Percentiles rank a stretch among this genome's conserved stretches.
These are phyloP conservation scores for Proctacanthus coquilletti DNA, from an alignment of 1,140 invertebrate genomes.

Conservation along the genomic window DNA sequence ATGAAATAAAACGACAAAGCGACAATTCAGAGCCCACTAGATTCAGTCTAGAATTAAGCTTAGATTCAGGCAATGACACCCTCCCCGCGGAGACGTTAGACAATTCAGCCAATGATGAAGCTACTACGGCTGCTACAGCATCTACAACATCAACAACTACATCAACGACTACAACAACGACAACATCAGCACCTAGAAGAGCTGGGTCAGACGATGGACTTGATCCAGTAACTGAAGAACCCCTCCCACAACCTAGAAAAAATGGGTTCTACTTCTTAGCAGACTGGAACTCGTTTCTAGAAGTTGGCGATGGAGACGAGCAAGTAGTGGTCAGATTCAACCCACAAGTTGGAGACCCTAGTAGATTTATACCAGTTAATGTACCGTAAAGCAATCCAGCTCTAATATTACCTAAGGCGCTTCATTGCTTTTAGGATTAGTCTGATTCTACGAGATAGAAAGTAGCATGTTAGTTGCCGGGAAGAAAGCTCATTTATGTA, in stretches of 20 bases:
- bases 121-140: conserved; percentile 6
- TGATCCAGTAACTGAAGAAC: conserved; percentile 35
- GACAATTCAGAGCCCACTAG: conserved; percentile 4
- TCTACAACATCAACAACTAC: conserved; percentile 9
- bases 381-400: conserved; percentile 34
- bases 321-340: conserved; percentile 61
- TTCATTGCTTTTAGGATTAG: no score
- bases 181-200: conserved; percentile 21
- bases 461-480: no score
- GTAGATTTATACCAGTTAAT: conserved; percentile 52
- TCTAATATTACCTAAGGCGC: no score
- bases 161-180: conserved; percentile 17
- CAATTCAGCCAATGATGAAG: conserved; percentile 9
- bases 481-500: no score
- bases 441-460: no score
- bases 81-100: no score
- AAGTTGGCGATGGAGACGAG: conserved; percentile 60
- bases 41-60: conserved; percentile 3
- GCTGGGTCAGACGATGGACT: conserved; percentile 36
- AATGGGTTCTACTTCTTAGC: conserved; percentile 68
- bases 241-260: conserved; percentile 43
- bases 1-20: conserved; percentile 23
- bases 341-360: conserved; percentile 61
- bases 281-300: conserved; percentile 71
- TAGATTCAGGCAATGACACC: no score